Evolutionary conservation across 1,140 invertebrate genomes (phyloP), one percentile per base, ranked within the genome.

Genomic region (Euglossa dilemma): DNA sequence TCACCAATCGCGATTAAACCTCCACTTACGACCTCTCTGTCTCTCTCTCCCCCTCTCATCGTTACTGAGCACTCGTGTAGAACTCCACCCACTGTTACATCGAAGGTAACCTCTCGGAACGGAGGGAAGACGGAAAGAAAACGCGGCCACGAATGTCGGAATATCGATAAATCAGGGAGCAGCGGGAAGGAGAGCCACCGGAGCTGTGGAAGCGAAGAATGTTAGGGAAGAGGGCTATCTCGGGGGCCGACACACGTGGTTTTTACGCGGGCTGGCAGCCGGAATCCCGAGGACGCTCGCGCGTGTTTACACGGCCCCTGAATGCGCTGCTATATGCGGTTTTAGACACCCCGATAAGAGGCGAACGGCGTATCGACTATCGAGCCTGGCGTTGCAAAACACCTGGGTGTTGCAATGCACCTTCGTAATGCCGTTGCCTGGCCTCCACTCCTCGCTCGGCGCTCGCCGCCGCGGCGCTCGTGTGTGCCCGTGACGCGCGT

Each of bases 381-480:
- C 84, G 73, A 88, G 59, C 25, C 80, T 66, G 76, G 61, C 56
- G 69, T 88, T 88, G 79, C 83, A 88, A 85, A 88, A 89, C 87
- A 88, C 83, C 87, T 88, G 86, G 81, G 57, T 86, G 87, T 88
- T 84, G 87, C 87, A 88, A 88, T 57, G 72, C 72, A n/a, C 71
- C 71, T 78, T 56, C 80, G 84, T 73, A 85, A 82, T 80, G 77
- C 77, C 76, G 85, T 63, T 67, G 80, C 45, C 43, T 75, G 63
- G 47, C 25, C 25, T 73, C 47, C 25, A 5, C 43, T 50, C 69
- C 52, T 7, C 69, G 69, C 73, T 75, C 57, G 78, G 56, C 25
- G 59, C 71, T 28, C 70, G 36, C 36, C 70, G 36, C 36, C 54
- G 56, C 18, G 59, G 45, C 25, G 16, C 9, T 2, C 57, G 7